These are phyloP conservation scores for Aricia artaxerxes DNA, from an alignment of 2,888 invertebrate genomes.

Conservation along the genomic window DNA sequence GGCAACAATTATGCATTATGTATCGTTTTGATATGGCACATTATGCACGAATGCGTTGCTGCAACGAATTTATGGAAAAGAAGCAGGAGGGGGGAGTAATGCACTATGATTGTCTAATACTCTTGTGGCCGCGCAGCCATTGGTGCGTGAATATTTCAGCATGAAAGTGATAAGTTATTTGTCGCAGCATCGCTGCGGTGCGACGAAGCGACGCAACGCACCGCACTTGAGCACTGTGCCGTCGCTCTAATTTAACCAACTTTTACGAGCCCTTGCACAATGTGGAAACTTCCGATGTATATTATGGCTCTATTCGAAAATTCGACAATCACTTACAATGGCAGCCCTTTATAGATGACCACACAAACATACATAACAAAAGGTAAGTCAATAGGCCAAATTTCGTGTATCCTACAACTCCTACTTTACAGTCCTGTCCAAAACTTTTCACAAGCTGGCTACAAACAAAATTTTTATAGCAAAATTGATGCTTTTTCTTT, in stretches of 20 bases:
- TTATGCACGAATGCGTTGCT: not conserved
- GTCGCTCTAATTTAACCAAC: not conserved
- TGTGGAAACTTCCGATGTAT: conserved; percentile 13
- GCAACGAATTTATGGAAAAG: not conserved
- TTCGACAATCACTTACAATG: conserved; percentile 8
- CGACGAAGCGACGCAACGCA: not conserved
- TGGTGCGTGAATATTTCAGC: not conserved
- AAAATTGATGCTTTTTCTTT: no score
- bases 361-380: not conserved
- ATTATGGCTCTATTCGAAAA: not conserved
- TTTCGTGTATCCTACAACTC: not conserved
- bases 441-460: no score
- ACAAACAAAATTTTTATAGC: no score
- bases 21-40: not conserved
- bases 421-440: no score
- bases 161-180: no score
- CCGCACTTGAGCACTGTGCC: not conserved
- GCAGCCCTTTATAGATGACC: not conserved
- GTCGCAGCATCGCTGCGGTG: no score
- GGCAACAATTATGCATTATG: not conserved
- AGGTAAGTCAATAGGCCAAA: not conserved
- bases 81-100: no score
- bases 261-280: conserved; percentile 18
- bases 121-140: not conserved
- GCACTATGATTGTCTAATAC: no score